Base-by-base conservation (phyloP, 2,888 invertebrate species). In the Agrilus mali region DNA sequence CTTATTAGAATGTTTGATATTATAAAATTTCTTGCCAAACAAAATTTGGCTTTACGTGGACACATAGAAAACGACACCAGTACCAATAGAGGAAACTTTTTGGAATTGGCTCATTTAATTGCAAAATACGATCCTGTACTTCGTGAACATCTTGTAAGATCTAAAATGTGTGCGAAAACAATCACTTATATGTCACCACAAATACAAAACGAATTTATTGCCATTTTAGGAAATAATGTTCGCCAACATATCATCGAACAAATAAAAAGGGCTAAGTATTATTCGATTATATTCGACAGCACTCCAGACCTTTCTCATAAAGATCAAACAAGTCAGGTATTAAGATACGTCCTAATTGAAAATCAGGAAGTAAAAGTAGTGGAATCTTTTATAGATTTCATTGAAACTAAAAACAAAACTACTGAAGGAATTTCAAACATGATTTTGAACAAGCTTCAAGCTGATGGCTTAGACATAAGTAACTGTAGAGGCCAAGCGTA, bases 401-500 rank as follows among this genome's bases (percentile, higher is more conserved):
- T 50, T 33, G 49, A 48, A 52, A 45, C 44, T 13, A 49, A 54
- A 49, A 36, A 38, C 40, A 50, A 50, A 53, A 51, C 48, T 49
- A 52, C 50, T 31, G 50, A 49, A 42, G 46, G 42, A 36, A 50
- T 50, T 41, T 16, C 44, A 37, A 41, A 50, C 12, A 51, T 51
- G 47, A 55, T 47, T 45, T 20, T 50, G 46, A 43, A 15, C 33
- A 53, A 50, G 39, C 37, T 49, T 40, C 10, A 45, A 42, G 20
- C 35, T 45, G 48, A 45, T 33, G 49, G 49, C 6, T 41, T 51
- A 13, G 50, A 53, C 40, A 52, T 53, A 35, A 46, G 36, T 14
- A 48, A 53, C 41, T 54, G 52, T 45, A 50, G 51, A 50, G 52
- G 52, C 6, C 53, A 52, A 50, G 54, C 47, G 34, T 53, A 54